Conservation (phyloP, 2,888 invertebrate species). For the Crossocerus cetratus region DNA sequence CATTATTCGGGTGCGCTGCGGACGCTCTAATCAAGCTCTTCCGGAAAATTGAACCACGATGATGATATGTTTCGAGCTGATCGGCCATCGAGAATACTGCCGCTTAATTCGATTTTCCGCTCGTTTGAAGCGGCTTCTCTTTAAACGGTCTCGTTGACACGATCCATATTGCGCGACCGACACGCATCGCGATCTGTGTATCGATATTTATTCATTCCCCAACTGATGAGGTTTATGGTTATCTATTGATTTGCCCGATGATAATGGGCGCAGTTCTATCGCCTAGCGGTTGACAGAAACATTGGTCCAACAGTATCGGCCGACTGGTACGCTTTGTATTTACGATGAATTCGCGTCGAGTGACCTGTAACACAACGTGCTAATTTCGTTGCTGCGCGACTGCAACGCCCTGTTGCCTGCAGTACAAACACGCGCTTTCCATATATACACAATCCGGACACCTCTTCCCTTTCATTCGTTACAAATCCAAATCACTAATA, state of each 20-base stretch:
- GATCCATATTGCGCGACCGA: constrained; percentile 1
- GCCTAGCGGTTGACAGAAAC: no score
- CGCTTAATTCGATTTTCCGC: constrained; percentile 28
- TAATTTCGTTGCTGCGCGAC: no score
- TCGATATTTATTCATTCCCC: constrained; percentile 16
- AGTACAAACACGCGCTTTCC: no score
- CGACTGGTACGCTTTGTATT: no score
- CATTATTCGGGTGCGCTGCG: not conserved
- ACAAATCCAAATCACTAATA: no score
- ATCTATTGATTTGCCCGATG: constrained; percentile 22
- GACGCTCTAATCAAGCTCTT: constrained; percentile 10
- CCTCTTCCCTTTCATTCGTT: no score
- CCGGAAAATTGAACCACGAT: constrained; percentile 14
- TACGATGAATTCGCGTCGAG: no score
- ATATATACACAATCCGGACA: no score
- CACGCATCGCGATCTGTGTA: not conserved
- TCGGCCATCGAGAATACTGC: constrained; percentile 16
- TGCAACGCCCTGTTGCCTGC: no score
- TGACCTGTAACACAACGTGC: no score
- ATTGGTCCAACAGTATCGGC: no score
- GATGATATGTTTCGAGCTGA: constrained; percentile 2
- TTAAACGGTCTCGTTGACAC: constrained; percentile 29
- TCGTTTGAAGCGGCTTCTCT: constrained; percentile 29
- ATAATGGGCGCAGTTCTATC: no score
- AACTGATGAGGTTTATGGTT: constrained; percentile 33